Conservation (phyloP, 2,113 vertebrate species). For the Apodemus speciosus region DNA sequence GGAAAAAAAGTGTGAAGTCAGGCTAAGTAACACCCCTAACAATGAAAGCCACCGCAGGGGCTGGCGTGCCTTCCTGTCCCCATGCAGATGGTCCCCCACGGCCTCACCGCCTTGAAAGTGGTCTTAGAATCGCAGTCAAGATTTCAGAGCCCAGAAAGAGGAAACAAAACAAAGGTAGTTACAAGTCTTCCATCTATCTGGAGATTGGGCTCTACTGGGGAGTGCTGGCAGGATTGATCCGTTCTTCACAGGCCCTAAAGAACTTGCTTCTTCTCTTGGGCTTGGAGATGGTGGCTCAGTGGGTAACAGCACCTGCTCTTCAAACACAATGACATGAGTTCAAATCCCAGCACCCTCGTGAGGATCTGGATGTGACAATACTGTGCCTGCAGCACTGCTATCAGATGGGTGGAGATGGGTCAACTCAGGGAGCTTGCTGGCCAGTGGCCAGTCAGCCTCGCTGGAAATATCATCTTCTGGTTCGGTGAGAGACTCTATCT, state of each 20-base stretch:
- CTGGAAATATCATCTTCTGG: background rate
- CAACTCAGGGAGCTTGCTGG: background rate
- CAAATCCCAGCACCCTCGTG: no score
- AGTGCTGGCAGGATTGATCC: background rate
- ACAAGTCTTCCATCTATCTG: background rate
- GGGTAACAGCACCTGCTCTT: background rate
- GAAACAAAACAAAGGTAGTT: background rate
- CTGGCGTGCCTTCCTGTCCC: background rate
- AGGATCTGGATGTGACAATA: background rate
- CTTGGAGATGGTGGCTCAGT: background rate
- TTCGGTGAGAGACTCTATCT: background rate
- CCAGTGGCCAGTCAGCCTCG: background rate
- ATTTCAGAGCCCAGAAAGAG: background rate
- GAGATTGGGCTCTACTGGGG: background rate
- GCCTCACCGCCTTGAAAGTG: background rate
- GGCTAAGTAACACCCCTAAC: background rate
- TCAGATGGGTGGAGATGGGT: background rate
- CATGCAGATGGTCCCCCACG: rapidly evolving
- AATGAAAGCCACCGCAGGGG: background rate
- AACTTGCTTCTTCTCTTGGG: background rate
- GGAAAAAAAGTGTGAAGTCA: background rate
- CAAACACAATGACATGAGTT: background rate
- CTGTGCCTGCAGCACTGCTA: background rate
- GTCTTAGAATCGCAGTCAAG: background rate
- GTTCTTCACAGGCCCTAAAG: background rate